Evolutionary conservation across 1,140 invertebrate species (phyloP), one percentile per base, ranked within the genome.

Genomic region (Doryteuthis pealeii): DNA sequence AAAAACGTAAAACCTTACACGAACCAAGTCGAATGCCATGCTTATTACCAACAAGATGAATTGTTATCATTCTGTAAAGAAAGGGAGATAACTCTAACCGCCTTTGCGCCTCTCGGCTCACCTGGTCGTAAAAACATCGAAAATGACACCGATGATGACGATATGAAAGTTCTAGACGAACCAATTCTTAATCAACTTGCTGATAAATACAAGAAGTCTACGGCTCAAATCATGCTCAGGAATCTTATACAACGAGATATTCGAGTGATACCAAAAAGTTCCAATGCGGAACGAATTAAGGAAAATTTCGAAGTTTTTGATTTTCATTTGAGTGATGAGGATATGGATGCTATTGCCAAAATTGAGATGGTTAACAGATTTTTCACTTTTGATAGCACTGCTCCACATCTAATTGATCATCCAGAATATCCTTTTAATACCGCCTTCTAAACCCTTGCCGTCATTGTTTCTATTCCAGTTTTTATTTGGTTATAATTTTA

Each of bases 11-110:
- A 92, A 58, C 96, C 96, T 0, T 91, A 92, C 1, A 92, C 91
- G 28, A 91, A 94, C 70, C 87, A 95, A 90, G 91, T 96, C 66
- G 96, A 98, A 87, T 93, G 93, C 76, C 94, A 97, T 86, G 93
- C 93, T 0, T 96, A 95, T 82, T 89, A 96, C 58, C 93, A 92
- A 77, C 95, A 97, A 83, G 89, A 90, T 2, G 91, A 92, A 76
- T 84, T 98, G 30, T 89, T 92, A 22, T 89, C 92, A 1, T 95
- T 93, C 80, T 96, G 94, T 80, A 87, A 90, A 28, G 79, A 88
- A 15, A 90, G 91, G 45, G 88, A 90, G 8, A 92, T 97, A 33
- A 85, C 88, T 10, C 83, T 97, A 1, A 94, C 92, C 0, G 94
- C 93, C 18, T 97, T 94, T 87, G 92, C 93, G 76, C 93, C 94